These are phyloP conservation scores for Choloepus didactylus DNA, from an alignment of 2,797 vertebrate species.

Conservation along the genomic window DNA sequence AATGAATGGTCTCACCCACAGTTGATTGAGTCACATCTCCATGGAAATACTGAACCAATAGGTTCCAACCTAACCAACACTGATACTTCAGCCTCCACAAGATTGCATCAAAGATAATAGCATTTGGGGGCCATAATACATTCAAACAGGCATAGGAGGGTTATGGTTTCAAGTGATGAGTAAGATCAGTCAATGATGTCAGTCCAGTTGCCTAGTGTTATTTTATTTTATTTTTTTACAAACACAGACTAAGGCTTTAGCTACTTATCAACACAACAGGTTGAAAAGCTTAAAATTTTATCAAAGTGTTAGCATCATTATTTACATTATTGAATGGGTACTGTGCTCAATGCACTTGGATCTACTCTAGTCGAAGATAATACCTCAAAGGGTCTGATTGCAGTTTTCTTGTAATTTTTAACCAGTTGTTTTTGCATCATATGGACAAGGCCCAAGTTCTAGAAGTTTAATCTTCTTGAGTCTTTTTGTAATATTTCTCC, in stretches of 20 bases:
- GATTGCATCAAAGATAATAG: no score
- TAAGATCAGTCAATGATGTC: background rate
- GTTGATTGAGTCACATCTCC: no score
- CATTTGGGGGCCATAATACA: no score
- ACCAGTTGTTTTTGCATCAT: constrained; percentile 44
- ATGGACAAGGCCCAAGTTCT: background rate
- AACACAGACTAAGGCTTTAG: background rate
- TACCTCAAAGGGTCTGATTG: background rate
- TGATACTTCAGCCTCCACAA: no score
- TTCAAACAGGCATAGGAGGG: background rate
- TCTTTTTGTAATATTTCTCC: background rate
- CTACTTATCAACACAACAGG: background rate
- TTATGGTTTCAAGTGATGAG: background rate
- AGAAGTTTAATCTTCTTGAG: background rate
- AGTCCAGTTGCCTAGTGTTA: background rate
- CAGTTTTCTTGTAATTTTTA: constrained; percentile 22
- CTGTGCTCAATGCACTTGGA: background rate
- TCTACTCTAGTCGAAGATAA: background rate
- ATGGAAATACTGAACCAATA: no score
- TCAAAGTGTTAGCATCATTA: background rate
- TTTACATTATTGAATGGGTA: constrained; percentile 22
- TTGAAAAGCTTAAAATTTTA: background rate
- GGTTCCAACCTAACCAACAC: no score
- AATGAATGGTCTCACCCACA: no score
- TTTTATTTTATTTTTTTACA: background rate